Evolutionary conservation across 2,888 invertebrate species (phyloP).

Genomic region (Sminthurides aquaticus): DNA sequence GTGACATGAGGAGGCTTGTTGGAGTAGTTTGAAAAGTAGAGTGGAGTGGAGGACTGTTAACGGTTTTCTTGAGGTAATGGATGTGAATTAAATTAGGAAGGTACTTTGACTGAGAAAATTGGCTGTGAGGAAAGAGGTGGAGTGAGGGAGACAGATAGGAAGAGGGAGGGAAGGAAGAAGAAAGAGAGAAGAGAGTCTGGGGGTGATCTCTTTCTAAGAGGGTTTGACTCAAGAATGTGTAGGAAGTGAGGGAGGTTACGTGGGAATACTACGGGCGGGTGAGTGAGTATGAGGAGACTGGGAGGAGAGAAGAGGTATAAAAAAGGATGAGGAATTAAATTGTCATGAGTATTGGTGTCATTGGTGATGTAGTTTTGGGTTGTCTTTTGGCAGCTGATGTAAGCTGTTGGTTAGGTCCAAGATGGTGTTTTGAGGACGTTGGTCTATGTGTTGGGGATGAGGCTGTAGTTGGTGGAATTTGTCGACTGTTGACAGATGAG

Average conservation of each 20-base stretch:
- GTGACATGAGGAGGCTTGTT: no score
- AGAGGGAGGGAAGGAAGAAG: no score
- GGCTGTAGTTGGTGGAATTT: not conserved
- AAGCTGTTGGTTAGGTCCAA: not conserved
- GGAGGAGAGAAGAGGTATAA: not conserved
- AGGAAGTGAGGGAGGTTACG: no score
- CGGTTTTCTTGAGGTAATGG: not conserved
- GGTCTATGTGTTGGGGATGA: not conserved
- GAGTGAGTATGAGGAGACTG: no score
- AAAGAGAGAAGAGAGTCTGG: no score
- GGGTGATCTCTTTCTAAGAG: no score
- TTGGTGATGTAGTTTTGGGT: slow-evolving; percentile 3
- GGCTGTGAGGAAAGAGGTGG: not conserved
- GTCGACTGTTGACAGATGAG: slow-evolving; percentile 9
- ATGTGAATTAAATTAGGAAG: not conserved
- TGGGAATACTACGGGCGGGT: no score
- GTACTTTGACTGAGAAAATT: not conserved
- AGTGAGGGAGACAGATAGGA: no score
- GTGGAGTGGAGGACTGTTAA: not conserved
- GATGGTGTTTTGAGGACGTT: slow-evolving; percentile 3
- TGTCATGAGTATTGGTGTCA: slow-evolving; percentile 17
- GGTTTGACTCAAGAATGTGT: no score
- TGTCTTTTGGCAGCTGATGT: slow-evolving; percentile 1
- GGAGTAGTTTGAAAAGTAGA: not conserved
- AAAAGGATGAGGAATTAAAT: slow-evolving; percentile 10